Evolutionary conservation across 2,113 vertebrate species (phyloP).

Genomic region (Nestor notabilis): DNA sequence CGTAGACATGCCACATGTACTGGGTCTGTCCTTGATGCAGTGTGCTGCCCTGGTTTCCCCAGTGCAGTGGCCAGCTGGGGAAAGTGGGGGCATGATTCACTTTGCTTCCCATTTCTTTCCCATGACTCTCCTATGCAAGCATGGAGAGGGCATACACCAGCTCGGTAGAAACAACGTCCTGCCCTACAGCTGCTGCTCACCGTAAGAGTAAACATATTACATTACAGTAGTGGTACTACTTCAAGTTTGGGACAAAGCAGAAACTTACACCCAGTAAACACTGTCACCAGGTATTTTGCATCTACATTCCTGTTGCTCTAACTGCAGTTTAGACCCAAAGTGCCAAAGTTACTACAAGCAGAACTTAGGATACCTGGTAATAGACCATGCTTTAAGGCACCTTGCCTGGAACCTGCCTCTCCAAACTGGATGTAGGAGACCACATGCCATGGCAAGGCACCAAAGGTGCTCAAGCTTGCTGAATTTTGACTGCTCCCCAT

Average conservation of each 20-base stretch:
- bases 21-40: background rate
- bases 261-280: background rate
- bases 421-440: background rate
- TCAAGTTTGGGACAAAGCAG: background rate
- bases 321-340: background rate
- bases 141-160: background rate
- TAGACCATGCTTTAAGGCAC: background rate
- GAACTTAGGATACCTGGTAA: background rate
- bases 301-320: background rate
- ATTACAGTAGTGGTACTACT: background rate
- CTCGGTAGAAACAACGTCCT: background rate
- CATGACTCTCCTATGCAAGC: background rate
- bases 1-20: background rate
- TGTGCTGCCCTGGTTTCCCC: background rate
- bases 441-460: background rate
- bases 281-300: background rate
- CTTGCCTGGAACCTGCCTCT: background rate
- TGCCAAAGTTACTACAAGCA: background rate
- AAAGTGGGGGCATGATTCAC: background rate
- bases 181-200: background rate
- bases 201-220: rapidly evolving
- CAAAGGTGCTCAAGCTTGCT: background rate
- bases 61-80: background rate
- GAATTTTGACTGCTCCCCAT: background rate
- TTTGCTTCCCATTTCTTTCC: background rate